A percentile compares a stretch with the other conserved stretches of the same genome.
These are phyloP conservation scores for Struthio camelus DNA, from an alignment of 2,113 vertebrate species.

Conservation along the genomic window DNA sequence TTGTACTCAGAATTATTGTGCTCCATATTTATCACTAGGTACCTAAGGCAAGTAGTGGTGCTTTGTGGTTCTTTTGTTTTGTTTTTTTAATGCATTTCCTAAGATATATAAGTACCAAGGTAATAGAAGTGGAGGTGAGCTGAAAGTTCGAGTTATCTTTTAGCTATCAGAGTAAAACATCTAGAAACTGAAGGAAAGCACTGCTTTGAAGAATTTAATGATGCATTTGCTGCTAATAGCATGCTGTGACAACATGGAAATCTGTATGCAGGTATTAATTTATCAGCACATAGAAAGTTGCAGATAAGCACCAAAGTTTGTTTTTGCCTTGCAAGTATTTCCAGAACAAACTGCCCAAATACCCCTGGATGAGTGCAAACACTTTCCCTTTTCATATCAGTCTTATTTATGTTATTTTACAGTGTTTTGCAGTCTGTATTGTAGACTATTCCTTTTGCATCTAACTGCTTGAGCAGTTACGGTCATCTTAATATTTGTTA, in stretches of 20 bases:
- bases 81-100: background rate
- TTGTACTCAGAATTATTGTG: background rate
- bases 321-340: background rate
- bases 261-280: background rate
- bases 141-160: background rate
- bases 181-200: background rate
- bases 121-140: background rate
- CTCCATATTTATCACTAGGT: background rate
- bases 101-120: background rate
- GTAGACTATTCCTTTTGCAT: background rate
- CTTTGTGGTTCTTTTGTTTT: rapidly evolving
- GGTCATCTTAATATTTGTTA: background rate
- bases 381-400: background rate
- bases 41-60: background rate
- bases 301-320: background rate
- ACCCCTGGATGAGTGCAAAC: background rate
- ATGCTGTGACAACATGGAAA: background rate
- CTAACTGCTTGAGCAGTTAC: background rate
- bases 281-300: background rate
- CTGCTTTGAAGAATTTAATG: background rate
- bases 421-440: background rate
- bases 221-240: background rate
- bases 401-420: background rate
- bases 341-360: background rate
- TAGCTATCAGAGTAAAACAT: background rate